Conservation (phyloP, 2,888 invertebrate genomes). For the Rhagophthalmus giganteus region DNA sequence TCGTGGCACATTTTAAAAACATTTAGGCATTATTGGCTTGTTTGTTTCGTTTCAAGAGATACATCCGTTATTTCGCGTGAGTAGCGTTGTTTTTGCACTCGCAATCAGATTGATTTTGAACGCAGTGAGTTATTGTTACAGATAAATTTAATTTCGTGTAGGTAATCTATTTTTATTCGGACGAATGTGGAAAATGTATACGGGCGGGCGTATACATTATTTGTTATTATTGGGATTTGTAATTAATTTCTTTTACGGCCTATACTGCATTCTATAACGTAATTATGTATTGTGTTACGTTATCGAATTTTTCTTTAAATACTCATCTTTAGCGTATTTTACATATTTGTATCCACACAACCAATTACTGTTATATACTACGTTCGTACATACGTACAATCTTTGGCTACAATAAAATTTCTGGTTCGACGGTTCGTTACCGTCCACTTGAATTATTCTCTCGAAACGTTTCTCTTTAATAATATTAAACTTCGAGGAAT, state of each 20-base stretch:
- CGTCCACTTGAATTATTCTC: too few species aligned
- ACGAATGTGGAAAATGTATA: neutral
- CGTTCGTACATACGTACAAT: neutral
- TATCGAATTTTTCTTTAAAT: too few species aligned
- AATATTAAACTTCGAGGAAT: too few species aligned
- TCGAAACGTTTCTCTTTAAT: too few species aligned
- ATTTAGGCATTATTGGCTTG: too few species aligned
- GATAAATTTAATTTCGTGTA: conserved; percentile 22
- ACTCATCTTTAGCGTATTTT: too few species aligned
- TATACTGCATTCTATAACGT: neutral
- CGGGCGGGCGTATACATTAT: neutral
- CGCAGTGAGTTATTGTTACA: conserved; percentile 18
- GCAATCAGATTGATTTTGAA: conserved; percentile 18
- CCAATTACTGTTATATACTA: neutral
- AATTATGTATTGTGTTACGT: too few species aligned
- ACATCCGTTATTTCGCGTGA: conserved; percentile 15
- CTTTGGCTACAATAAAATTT: too few species aligned
- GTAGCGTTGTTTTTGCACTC: conserved; percentile 15
- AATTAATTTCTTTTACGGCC: conserved; percentile 9
- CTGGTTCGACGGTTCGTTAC: too few species aligned
- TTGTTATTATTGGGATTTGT: conserved; percentile 5
- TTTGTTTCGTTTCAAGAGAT: conserved; percentile 17
- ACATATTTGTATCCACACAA: too few species aligned
- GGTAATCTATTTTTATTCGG: conserved; percentile 13
- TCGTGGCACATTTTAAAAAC: too few species aligned